phyloP scores from a whole-genome alignment of 2,113 vertebrate species.

The Mormoops blainvillei region DNA sequence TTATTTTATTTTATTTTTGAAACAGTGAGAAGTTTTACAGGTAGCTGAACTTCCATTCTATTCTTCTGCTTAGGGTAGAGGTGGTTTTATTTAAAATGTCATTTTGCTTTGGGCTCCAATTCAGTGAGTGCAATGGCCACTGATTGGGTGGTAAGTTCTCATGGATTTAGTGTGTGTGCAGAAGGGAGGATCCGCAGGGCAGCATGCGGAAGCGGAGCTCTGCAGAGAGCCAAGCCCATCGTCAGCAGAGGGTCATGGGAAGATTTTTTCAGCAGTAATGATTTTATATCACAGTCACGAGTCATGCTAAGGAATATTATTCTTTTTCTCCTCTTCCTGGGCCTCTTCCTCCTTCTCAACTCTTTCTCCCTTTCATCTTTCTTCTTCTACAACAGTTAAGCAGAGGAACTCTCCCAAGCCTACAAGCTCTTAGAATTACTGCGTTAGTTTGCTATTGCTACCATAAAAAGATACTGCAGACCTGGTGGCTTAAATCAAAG shows the following conservation, averaged over 20 bases:
- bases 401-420: not conserved
- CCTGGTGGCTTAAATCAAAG: not conserved
- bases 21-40: not conserved
- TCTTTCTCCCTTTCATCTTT: not conserved
- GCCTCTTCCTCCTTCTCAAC: not conserved
- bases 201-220: fast-evolving
- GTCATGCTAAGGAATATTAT: not conserved
- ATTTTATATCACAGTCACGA: not conserved
- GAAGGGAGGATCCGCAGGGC: fast-evolving
- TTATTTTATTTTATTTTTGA: not conserved
- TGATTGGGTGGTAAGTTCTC: not conserved
- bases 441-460: fast-evolving
- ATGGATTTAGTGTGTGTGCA: not conserved
- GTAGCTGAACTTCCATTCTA: not conserved
- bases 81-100: not conserved
- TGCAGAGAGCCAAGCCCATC: not conserved
- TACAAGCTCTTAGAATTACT: not conserved
- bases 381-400: not conserved
- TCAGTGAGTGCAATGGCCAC: not conserved
- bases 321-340: not conserved
- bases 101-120: not conserved
- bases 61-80: not conserved
- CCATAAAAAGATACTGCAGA: not conserved
- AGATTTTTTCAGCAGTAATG: not conserved
- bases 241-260: not conserved